These are phyloP conservation scores for Torymus tubicola DNA, from an alignment of 2,888 invertebrate genomes.

Conservation along the genomic window DNA sequence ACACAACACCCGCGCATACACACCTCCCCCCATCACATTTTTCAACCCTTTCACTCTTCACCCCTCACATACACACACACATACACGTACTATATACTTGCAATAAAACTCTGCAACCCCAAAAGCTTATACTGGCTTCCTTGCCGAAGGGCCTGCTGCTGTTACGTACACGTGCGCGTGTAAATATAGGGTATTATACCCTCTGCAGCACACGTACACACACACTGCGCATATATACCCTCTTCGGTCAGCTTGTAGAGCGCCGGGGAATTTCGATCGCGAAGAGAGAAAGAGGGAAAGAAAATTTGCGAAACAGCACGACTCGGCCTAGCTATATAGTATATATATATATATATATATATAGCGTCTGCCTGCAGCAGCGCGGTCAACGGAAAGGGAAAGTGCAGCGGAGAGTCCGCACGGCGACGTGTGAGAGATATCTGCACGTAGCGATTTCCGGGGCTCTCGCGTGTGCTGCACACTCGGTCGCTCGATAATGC, in stretches of 20 bases:
- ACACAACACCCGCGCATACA: too few relatives aligned
- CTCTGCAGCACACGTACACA: too few relatives aligned
- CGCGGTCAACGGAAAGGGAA: slow-evolving; percentile 61
- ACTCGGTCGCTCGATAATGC: slow-evolving; percentile 42
- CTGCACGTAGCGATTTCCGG: slow-evolving; percentile 59
- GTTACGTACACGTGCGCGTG: background rate
- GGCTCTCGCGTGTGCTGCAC: background rate
- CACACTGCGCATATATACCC: too few relatives aligned
- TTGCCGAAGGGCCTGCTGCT: too few relatives aligned
- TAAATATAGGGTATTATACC: slow-evolving; percentile 1
- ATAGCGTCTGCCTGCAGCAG: background rate
- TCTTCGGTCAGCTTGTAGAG: too few relatives aligned
- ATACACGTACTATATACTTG: too few relatives aligned
- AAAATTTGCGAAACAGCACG: slow-evolving; percentile 45
- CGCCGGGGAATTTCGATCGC: too few relatives aligned
- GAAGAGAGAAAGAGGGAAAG: slow-evolving; percentile 6
- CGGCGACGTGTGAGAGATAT: slow-evolving; percentile 54
- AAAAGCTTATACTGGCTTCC: too few relatives aligned
- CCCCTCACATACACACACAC: too few relatives aligned
- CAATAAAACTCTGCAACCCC: too few relatives aligned
- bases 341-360: background rate
- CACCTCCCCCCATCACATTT: too few relatives aligned
- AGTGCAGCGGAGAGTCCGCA: slow-evolving; percentile 37
- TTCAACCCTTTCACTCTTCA: too few relatives aligned
- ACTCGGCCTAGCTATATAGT: background rate